phyloP scores from a whole-genome alignment of 2,888 invertebrate genomes.

The Leucoma salicis region DNA sequence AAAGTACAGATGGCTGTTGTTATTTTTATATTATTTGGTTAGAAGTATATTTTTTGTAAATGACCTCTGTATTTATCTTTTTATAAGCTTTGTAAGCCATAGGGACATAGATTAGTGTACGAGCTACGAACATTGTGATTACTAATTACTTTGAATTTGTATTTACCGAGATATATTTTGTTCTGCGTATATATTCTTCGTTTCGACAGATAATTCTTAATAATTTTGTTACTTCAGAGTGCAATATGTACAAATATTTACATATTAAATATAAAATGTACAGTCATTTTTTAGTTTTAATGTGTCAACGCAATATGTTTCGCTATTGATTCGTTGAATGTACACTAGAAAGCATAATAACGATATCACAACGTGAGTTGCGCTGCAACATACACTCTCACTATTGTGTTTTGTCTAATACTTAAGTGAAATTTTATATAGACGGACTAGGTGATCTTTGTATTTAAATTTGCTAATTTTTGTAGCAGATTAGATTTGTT shows the following conservation, averaged over 20 bases:
- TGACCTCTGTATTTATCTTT: slow-evolving; percentile 81
- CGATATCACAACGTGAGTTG: slow-evolving; percentile 67
- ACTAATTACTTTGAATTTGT: slow-evolving; percentile 69
- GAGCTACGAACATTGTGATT: slow-evolving; percentile 80
- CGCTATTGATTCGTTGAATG: slow-evolving; percentile 72
- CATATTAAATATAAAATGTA: slow-evolving; percentile 79
- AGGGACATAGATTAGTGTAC: slow-evolving; percentile 76
- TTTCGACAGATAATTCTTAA: slow-evolving; percentile 74
- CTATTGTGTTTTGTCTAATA: slow-evolving; percentile 77
- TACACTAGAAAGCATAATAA: slow-evolving; percentile 77
- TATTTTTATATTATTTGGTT: slow-evolving; percentile 83
- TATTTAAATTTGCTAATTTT: slow-evolving; percentile 82
- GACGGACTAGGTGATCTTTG: slow-evolving; percentile 77
- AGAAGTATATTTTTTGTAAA: slow-evolving; percentile 82
- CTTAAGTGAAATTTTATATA: slow-evolving; percentile 79
- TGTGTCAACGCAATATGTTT: slow-evolving; percentile 77
- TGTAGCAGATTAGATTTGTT: slow-evolving; percentile 81
- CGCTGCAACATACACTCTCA: slow-evolving; percentile 51
- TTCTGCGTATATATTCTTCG: slow-evolving; percentile 72
- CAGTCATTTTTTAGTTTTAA: slow-evolving; percentile 80
- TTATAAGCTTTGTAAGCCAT: slow-evolving; percentile 79
- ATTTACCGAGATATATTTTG: slow-evolving; percentile 65
- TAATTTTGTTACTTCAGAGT: slow-evolving; percentile 83
- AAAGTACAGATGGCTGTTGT: slow-evolving; percentile 83
- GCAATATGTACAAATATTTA: slow-evolving; percentile 89